Percentiles rank a stretch among this genome's conserved stretches.
phyloP scores from a whole-genome alignment of 2,113 vertebrate genomes.

The Columba janthina region DNA sequence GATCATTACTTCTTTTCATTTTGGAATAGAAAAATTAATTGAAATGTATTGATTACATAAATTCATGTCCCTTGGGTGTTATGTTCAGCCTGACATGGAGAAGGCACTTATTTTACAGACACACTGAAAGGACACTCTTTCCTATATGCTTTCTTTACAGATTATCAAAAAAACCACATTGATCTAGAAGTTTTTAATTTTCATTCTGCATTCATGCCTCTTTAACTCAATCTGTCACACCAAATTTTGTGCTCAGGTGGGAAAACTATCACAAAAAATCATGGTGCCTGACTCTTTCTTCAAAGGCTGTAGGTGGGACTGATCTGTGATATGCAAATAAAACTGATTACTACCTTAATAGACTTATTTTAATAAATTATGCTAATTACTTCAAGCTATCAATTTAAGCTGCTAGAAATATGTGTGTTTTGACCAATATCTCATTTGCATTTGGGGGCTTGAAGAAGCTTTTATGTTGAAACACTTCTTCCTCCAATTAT shows the following conservation, averaged over 20 bases:
- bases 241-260: neutral
- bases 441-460: neutral
- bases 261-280: constrained; percentile 2
- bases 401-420: neutral
- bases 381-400: neutral
- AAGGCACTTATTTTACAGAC: neutral
- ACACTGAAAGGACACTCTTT: neutral
- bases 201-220: neutral
- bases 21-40: neutral
- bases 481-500: neutral
- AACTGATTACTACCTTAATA: neutral
- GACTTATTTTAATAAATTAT: constrained; percentile 27
- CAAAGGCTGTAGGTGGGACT: constrained; percentile 8
- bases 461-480: neutral
- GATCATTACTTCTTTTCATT: neutral
- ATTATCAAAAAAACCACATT: neutral
- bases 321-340: constrained; percentile 1
- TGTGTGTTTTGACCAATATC: neutral
- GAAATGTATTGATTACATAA: neutral
- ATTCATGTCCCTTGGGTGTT: neutral
- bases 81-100: neutral
- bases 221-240: constrained; percentile 29
- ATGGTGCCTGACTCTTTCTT: neutral
- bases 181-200: neutral
- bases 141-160: neutral